Conservation (phyloP, 2,113 vertebrate genomes). For the Crocuta crocuta region DNA sequence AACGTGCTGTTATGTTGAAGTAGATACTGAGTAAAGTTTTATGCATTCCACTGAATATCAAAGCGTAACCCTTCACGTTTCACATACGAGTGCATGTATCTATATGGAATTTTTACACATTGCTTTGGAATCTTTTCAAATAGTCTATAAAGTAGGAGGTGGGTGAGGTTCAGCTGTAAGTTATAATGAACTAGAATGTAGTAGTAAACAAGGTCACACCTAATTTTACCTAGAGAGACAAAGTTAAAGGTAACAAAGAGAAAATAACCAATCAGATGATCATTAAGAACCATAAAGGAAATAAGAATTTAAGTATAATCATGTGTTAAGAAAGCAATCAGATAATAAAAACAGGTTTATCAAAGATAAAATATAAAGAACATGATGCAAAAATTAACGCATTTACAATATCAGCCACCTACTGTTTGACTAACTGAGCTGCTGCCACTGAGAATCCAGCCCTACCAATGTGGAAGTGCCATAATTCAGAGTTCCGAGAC, state of each 20-base stretch:
- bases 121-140: constrained; percentile 32
- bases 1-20: background rate
- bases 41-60: background rate
- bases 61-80: background rate
- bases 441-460: constrained; percentile 20
- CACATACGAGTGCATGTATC: background rate
- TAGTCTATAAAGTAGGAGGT: background rate
- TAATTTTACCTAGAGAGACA: constrained; percentile 20
- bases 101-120: background rate
- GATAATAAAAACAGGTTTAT: constrained; percentile 15
- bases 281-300: constrained; percentile 39
- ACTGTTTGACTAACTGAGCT: background rate
- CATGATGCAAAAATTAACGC: background rate
- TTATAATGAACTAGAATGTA: background rate
- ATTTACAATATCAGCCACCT: background rate
- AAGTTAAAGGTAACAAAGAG: background rate
- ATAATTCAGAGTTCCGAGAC: constrained; percentile 63
- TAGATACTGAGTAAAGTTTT: background rate
- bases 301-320: constrained; percentile 15
- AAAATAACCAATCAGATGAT: constrained; percentile 41
- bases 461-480: constrained; percentile 12
- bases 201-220: background rate
- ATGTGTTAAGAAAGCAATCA: background rate
- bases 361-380: constrained; percentile 35
- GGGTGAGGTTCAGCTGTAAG: background rate